phyloP scores from a whole-genome alignment of 1,140 invertebrate species.

The Eufriesea mexicana region DNA sequence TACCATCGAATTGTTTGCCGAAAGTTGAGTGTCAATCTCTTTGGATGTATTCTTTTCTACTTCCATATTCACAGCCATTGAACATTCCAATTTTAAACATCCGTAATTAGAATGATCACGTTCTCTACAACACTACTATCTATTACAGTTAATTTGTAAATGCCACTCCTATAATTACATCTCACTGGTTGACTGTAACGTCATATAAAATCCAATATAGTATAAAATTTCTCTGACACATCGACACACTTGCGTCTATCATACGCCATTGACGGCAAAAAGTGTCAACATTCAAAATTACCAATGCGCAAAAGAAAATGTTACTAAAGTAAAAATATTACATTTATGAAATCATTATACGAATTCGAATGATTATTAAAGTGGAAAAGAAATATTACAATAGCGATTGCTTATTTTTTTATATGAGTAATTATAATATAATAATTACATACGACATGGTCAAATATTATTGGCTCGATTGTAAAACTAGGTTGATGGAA shows the following conservation, averaged over 20 bases:
- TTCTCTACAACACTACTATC: constrained; percentile 45
- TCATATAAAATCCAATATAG: constrained; percentile 53
- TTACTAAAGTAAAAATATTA: background rate
- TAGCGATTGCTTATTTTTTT: too few species aligned
- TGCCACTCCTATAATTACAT: constrained; percentile 55
- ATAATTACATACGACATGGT: background rate
- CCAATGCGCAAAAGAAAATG: constrained; percentile 32
- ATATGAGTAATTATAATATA: background rate
- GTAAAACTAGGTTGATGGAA: constrained; percentile 7
- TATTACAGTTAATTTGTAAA: constrained; percentile 39
- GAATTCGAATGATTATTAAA: background rate
- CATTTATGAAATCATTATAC: background rate
- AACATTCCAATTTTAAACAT: constrained; percentile 67
- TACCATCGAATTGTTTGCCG: constrained; percentile 33
- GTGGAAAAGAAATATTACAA: background rate
- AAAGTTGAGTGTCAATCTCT: constrained; percentile 49
- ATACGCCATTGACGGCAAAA: constrained; percentile 48
- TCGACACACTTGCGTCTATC: constrained; percentile 54
- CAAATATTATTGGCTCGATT: background rate
- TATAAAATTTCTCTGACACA: constrained; percentile 56
- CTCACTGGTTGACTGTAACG: constrained; percentile 34
- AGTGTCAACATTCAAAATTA: constrained; percentile 54
- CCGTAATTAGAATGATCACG: constrained; percentile 43
- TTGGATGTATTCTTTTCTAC: constrained; percentile 55
- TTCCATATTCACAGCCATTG: constrained; percentile 65